Percentiles rank a stretch among this genome's conserved stretches.
Evolutionary conservation across 1,140 invertebrate species (phyloP).

Genomic region (Bombus soroeensis): DNA sequence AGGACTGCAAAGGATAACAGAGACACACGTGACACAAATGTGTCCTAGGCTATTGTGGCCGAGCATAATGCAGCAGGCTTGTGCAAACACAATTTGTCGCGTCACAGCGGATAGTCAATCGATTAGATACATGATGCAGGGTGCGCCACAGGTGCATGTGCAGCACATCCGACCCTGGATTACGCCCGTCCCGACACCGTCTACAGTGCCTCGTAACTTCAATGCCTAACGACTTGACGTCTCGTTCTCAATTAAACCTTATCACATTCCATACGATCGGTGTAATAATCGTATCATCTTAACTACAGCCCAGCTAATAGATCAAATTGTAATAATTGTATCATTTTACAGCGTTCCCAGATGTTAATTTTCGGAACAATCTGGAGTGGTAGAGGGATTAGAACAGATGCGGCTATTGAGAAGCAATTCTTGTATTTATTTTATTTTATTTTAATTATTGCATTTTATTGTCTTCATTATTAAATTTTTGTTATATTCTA

Average conservation of each 20-base stretch:
- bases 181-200: conserved; percentile 49
- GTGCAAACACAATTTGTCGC: conserved; percentile 75
- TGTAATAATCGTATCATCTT: not conserved
- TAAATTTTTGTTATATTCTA: no score
- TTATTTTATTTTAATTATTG: no score
- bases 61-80: conserved; percentile 53
- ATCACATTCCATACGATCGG: not conserved
- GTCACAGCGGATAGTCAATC: conserved; percentile 76
- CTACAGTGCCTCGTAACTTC: conserved; percentile 52
- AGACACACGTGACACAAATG: not conserved
- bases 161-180: conserved; percentile 48
- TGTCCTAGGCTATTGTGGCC: conserved; percentile 44
- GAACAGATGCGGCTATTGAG: no score
- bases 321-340: no score
- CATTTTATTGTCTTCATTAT: no score
- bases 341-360: not conserved
- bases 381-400: no score
- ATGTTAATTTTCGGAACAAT: not conserved
- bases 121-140: conserved; percentile 67
- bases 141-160: conserved; percentile 71
- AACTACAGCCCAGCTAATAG: not conserved
- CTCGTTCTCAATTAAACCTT: conserved; percentile 38
- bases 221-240: conserved; percentile 39
- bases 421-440: no score
- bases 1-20: not conserved